phyloP scores from a whole-genome alignment of 1,140 invertebrate genomes.

The Drosophila sproati region DNA sequence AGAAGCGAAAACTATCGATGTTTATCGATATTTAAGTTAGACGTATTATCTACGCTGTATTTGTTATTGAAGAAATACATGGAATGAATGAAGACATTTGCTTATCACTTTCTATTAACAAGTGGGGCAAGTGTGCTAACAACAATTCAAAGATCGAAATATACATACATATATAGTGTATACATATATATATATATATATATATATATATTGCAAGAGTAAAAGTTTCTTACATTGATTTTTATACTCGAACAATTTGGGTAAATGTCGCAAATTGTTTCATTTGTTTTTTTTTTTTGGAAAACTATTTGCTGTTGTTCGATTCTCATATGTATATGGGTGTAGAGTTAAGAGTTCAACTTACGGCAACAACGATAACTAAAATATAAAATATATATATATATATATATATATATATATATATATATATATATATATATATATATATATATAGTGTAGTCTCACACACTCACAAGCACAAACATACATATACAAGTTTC shows the following conservation, averaged over 20 bases:
- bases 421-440: conserved; percentile 7
- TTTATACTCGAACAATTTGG: conserved; percentile 27
- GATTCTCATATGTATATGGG: conserved; percentile 39
- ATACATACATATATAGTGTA: not conserved
- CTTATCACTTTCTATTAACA: conserved; percentile 48
- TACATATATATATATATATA: conserved; percentile 14
- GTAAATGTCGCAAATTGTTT: conserved; percentile 18
- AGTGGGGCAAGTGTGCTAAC: conserved; percentile 45
- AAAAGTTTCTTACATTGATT: conserved; percentile 11
- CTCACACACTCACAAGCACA: conserved; percentile 4
- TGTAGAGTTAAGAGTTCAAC: conserved; percentile 33
- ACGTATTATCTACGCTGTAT: conserved; percentile 17
- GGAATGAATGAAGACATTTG: conserved; percentile 30
- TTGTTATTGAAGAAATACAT: conserved; percentile 25
- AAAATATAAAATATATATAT: conserved; percentile 15
- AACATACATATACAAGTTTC: conserved; percentile 23
- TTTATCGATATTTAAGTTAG: conserved; percentile 24
- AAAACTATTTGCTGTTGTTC: conserved; percentile 46
- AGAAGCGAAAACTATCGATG: conserved; percentile 42
- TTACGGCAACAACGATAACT: conserved; percentile 43
- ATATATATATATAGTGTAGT: not conserved
- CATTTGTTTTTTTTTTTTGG: not conserved
- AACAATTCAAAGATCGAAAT: conserved; percentile 42
- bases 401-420: conserved; percentile 5
- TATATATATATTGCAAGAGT: conserved; percentile 6